A percentile compares a stretch with the other conserved stretches of the same genome.
phyloP scores from a whole-genome alignment of 2,113 vertebrate genomes.

The Saguinus midas region DNA sequence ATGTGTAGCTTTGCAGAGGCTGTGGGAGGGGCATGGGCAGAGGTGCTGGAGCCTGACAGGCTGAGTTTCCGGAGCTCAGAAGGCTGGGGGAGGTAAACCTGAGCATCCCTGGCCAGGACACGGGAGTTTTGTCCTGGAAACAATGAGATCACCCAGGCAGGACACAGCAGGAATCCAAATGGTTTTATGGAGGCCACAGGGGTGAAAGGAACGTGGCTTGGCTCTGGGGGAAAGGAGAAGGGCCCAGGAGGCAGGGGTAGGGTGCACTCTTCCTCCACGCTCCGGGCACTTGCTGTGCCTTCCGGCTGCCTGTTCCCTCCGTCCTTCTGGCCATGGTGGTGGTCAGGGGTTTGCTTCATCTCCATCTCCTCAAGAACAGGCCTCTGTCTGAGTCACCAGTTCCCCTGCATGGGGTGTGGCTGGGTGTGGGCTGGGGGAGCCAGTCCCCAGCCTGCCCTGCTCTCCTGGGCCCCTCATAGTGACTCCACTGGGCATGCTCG shows the following conservation, averaged over 20 bases:
- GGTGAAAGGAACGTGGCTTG: background rate
- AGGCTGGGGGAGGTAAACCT: background rate
- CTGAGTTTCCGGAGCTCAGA: background rate
- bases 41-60: background rate
- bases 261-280: rapidly evolving
- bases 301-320: background rate
- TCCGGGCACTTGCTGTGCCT: background rate
- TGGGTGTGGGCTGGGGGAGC: background rate
- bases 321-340: background rate
- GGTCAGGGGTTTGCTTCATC: no score
- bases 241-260: no score
- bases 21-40: background rate
- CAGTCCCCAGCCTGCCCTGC: background rate
- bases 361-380: no score
- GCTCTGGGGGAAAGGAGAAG: background rate
- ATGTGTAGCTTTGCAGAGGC: rapidly evolving
- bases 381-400: rapidly evolving
- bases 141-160: rapidly evolving
- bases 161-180: background rate
- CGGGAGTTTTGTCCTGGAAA: background rate
- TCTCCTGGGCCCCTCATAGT: rapidly evolving
- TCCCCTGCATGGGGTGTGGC: rapidly evolving
- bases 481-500: no score
- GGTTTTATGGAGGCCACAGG: rapidly evolving
- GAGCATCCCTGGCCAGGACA: rapidly evolving